phyloP scores from a whole-genome alignment of 2,888 invertebrate genomes.

The Drosophila colorata region DNA sequence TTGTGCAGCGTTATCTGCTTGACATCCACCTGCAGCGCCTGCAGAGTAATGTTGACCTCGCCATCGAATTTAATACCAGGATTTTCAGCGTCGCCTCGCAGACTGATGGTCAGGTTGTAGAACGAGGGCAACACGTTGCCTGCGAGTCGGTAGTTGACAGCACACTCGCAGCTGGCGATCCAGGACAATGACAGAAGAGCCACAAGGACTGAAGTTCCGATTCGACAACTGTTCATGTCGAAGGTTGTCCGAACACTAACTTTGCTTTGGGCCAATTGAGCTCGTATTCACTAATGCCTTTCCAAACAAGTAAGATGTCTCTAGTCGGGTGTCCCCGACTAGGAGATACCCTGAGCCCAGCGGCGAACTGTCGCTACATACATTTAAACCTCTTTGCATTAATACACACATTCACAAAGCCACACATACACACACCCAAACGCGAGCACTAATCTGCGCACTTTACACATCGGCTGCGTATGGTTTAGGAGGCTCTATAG shows the following conservation, averaged over 20 bases:
- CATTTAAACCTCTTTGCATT: too few relatives aligned
- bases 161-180: slow-evolving; percentile 20
- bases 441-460: too few relatives aligned
- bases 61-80: slow-evolving; percentile 75
- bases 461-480: too few relatives aligned
- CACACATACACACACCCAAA: too few relatives aligned
- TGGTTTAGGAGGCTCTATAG: too few relatives aligned
- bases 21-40: slow-evolving; percentile 83
- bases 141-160: slow-evolving; percentile 67
- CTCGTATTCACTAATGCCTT: neutral
- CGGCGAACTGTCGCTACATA: too few relatives aligned
- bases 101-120: slow-evolving; percentile 86
- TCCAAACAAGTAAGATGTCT: too few relatives aligned
- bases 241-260: slow-evolving; percentile 33
- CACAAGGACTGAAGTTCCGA: neutral
- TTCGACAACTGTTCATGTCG: slow-evolving; percentile 40
- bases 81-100: slow-evolving; percentile 54
- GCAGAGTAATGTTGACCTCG: slow-evolving; percentile 85
- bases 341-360: too few relatives aligned
- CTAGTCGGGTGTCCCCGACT: too few relatives aligned
- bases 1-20: slow-evolving; percentile 86
- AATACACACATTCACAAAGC: too few relatives aligned
- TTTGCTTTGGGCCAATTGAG: neutral
- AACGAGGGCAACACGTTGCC: slow-evolving; percentile 85
- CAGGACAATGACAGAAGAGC: slow-evolving; percentile 25